Percentiles rank a stretch among this genome's conserved stretches.
These are phyloP conservation scores for Hydrozoanthus gracilis DNA, from an alignment of 92 coral and sea anemone genomes.

Conservation along the genomic window DNA sequence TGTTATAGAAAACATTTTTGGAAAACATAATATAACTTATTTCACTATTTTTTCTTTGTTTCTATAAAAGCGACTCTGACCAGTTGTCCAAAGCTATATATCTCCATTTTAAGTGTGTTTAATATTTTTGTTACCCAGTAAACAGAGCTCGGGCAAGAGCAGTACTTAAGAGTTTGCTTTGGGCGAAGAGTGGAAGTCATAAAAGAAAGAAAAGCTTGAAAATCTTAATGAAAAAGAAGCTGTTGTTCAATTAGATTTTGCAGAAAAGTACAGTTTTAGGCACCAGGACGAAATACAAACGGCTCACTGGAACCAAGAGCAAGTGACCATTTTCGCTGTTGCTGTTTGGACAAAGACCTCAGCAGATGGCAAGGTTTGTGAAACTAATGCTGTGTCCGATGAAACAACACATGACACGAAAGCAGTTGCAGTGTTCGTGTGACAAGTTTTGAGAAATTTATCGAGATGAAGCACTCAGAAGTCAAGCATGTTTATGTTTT, in stretches of 20 bases:
- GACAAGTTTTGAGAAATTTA: constrained; percentile 34
- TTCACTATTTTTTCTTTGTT: too few relatives aligned
- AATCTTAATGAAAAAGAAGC: constrained; percentile 48
- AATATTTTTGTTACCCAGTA: too few relatives aligned
- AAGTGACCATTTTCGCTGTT: constrained; percentile 52
- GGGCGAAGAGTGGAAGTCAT: too few relatives aligned
- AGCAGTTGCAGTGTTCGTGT: constrained; percentile 49
- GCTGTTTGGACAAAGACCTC: constrained; percentile 54
- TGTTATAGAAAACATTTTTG: too few relatives aligned
- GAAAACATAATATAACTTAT: too few relatives aligned
- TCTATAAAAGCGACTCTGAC: too few relatives aligned
- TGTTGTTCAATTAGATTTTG: constrained; percentile 57
- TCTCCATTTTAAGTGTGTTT: too few relatives aligned
- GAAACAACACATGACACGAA: constrained; percentile 46
- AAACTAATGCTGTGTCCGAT: constrained; percentile 55
- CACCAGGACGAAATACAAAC: constrained; percentile 57
- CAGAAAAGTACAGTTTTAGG: constrained; percentile 51
- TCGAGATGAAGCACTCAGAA: constrained; percentile 50
- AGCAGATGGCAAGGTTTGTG: constrained; percentile 2
- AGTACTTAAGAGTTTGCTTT: too few relatives aligned
- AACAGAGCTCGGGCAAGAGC: too few relatives aligned
- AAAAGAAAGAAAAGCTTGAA: constrained; percentile 43
- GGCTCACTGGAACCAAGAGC: constrained; percentile 60
- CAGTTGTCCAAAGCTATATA: too few relatives aligned
- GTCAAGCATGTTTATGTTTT: constrained; percentile 53